phyloP scores from a whole-genome alignment of 2,888 invertebrate species.

The Cinara cedri region DNA sequence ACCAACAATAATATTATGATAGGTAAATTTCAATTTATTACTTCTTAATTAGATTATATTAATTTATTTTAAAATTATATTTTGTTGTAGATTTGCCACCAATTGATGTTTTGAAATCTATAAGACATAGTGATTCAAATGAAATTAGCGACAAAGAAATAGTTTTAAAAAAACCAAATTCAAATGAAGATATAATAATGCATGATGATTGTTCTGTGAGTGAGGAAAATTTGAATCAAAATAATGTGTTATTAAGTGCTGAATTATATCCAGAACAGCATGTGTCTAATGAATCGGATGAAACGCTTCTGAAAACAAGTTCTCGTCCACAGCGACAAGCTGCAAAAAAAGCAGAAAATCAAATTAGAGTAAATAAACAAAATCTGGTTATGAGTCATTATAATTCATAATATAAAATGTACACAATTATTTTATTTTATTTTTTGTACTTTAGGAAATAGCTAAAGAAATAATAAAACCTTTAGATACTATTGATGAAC shows the following conservation, averaged over 20 bases:
- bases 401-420: not conserved
- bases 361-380: conserved; percentile 60
- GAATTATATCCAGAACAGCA: conserved; percentile 4
- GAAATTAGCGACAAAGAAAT: not conserved
- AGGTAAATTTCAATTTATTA: conserved; percentile 1
- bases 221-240: not conserved
- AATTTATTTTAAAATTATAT: not conserved
- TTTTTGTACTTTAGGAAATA: conserved; percentile 53
- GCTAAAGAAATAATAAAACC: conserved; percentile 54
- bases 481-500: conserved; percentile 43
- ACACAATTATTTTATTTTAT: not conserved
- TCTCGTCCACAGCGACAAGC: conserved; percentile 60
- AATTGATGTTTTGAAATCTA: not conserved
- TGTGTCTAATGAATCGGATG: not conserved
- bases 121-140: not conserved
- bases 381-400: not conserved
- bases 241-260: conserved; percentile 7
- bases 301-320: conserved; percentile 27
- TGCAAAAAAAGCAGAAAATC: conserved; percentile 60
- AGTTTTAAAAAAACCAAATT: not conserved
- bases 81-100: conserved; percentile 3
- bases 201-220: not conserved
- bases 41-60: not conserved
- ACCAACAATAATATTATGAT: not conserved
- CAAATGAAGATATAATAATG: not conserved